Conservation (phyloP, 2,113 vertebrate genomes). For the Engraulis encrasicolus region DNA sequence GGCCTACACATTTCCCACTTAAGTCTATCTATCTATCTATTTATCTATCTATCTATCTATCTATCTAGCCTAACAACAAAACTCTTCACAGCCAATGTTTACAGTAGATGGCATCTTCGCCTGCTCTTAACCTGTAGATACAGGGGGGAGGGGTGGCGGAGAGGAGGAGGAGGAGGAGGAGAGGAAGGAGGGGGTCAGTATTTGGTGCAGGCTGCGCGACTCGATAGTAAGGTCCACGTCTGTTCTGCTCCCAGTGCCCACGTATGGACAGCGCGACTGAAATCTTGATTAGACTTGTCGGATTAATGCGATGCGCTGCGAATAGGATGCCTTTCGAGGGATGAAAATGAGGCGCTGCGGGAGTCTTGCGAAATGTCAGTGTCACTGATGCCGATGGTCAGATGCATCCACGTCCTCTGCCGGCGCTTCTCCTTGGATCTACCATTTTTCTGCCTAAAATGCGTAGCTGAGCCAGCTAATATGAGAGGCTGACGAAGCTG, state of each 20-base stretch:
- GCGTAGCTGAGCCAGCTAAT: constrained; percentile 4
- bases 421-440: constrained; percentile 8
- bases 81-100: background rate
- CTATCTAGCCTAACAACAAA: background rate
- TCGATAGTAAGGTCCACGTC: constrained; percentile 30
- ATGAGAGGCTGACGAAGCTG: constrained; percentile 31
- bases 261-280: constrained; percentile 1
- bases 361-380: constrained; percentile 19
- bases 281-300: background rate
- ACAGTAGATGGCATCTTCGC: background rate
- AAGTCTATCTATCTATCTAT: no score
- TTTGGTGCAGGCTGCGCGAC: constrained; percentile 46
- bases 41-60: constrained; percentile 28
- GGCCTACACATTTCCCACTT: no score
- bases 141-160: background rate
- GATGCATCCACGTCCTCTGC: background rate
- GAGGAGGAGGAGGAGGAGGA: background rate
- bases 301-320: background rate
- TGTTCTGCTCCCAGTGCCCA: constrained; percentile 26
- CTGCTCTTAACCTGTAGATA: background rate
- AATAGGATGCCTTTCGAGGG: background rate
- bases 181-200: constrained; percentile 32
- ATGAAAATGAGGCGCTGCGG: background rate
- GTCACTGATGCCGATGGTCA: constrained; percentile 35
- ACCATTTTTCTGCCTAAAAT: constrained; percentile 5